Evolutionary conservation across 1,140 invertebrate species (phyloP).

Genomic region (Zaprionus nigranus): DNA sequence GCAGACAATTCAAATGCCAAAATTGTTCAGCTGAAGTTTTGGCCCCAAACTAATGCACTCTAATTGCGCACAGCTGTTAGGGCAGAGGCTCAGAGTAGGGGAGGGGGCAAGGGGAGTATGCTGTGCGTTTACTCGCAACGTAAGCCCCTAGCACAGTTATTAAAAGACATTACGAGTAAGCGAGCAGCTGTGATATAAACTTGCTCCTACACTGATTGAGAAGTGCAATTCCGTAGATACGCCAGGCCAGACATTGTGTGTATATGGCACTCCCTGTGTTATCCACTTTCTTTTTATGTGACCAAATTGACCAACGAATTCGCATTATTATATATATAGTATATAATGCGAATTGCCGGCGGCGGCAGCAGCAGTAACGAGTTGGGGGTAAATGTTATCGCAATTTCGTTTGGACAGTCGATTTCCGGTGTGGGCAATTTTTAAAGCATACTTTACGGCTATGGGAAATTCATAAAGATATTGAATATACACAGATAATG

Average conservation of each 20-base stretch:
- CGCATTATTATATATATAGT: slow-evolving; percentile 8
- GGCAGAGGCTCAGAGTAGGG: not conserved
- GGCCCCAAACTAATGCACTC: slow-evolving; percentile 52
- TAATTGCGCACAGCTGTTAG: slow-evolving; percentile 42
- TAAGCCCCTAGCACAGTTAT: slow-evolving; percentile 34
- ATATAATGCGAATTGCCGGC: not conserved
- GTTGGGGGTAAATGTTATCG: slow-evolving; percentile 10
- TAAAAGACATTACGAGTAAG: slow-evolving; percentile 34
- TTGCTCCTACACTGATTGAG: slow-evolving; percentile 49
- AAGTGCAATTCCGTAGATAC: not conserved
- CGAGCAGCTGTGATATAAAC: slow-evolving; percentile 43
- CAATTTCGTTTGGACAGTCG: slow-evolving; percentile 37
- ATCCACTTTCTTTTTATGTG: slow-evolving; percentile 19
- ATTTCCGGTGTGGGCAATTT: slow-evolving; percentile 51
- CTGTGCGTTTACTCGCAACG: not conserved
- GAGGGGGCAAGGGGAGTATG: too few species aligned
- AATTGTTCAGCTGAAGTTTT: slow-evolving; percentile 35
- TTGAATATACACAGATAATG: slow-evolving; percentile 44
- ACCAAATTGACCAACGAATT: slow-evolving; percentile 28
- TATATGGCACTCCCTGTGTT: not conserved
- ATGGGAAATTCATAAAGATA: slow-evolving; percentile 52
- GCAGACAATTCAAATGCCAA: slow-evolving; percentile 3
- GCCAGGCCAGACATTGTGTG: not conserved
- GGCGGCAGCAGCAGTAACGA: too few species aligned
- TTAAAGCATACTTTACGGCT: slow-evolving; percentile 50